These are phyloP conservation scores for Epinephelus lanceolatus DNA, from an alignment of 2,113 vertebrate species.

Conservation along the genomic window DNA sequence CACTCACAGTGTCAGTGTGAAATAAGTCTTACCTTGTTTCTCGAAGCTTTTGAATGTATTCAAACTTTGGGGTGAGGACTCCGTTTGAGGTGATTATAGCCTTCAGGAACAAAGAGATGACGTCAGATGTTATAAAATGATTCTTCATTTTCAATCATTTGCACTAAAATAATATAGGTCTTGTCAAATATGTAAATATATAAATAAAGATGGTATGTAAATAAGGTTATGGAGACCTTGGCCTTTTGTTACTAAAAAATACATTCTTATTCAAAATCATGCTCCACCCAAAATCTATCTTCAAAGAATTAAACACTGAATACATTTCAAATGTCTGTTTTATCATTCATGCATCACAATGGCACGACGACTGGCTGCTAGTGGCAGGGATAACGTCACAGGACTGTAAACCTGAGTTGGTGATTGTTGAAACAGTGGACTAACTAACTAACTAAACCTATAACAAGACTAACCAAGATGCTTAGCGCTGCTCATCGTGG, in stretches of 20 bases:
- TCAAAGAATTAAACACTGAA: too few relatives aligned
- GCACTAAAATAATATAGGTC: neutral
- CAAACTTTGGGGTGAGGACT: conserved; percentile 93
- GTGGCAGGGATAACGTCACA: too few relatives aligned
- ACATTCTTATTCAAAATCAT: too few relatives aligned
- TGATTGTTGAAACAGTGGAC: too few relatives aligned
- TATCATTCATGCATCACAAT: neutral
- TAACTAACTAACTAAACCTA: too few relatives aligned
- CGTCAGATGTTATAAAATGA: neutral
- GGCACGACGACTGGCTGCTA: too few relatives aligned
- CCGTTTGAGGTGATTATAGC: conserved; percentile 97
- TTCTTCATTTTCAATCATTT: neutral
- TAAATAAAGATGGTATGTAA: neutral
- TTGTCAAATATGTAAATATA: neutral
- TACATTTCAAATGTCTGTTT: too few relatives aligned
- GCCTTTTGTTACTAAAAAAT: neutral
- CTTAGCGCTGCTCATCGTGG: too few relatives aligned
- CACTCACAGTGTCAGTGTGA: neutral
- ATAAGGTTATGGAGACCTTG: neutral
- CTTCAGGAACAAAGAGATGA: conserved; percentile 77
- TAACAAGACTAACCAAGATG: too few relatives aligned
- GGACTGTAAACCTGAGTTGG: too few relatives aligned
- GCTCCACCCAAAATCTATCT: neutral
- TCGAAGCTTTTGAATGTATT: conserved; percentile 95
- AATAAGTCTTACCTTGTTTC: conserved; percentile 88